Evolutionary conservation across 2,888 invertebrate genomes (phyloP).

Genomic region (Colostygia pectinataria): DNA sequence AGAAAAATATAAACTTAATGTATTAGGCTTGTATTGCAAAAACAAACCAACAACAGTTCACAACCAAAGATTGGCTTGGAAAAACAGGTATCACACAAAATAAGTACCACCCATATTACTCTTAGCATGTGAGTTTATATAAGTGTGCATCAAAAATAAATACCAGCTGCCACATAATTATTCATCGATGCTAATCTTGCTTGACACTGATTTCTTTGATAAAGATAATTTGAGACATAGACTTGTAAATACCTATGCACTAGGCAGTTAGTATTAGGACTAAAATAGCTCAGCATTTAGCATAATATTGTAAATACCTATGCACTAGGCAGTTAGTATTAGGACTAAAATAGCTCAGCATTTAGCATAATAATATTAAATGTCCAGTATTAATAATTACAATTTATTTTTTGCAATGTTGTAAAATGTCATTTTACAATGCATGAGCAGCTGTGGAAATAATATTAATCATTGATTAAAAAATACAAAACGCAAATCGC

Average conservation of each 20-base stretch:
- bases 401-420: too few species aligned
- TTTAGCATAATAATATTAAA: constrained; percentile 8
- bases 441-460: too few species aligned
- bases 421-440: too few species aligned
- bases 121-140: neutral
- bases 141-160: constrained; percentile 26
- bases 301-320: constrained; percentile 14
- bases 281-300: neutral
- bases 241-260: constrained; percentile 9
- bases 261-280: constrained; percentile 3
- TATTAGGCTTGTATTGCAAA: too few species aligned
- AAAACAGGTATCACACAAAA: too few species aligned
- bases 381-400: too few species aligned
- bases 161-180: constrained; percentile 36
- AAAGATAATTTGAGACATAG: constrained; percentile 31
- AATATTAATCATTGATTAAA: too few species aligned
- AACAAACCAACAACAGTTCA: too few species aligned
- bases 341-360: constrained; percentile 4
- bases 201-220: constrained; percentile 35
- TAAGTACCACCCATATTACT: too few species aligned
- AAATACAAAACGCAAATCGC: too few species aligned
- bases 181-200: constrained; percentile 32
- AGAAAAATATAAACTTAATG: too few species aligned
- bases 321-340: constrained; percentile 1
- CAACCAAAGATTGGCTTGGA: too few species aligned